These are phyloP conservation scores for Paragorgia papillata DNA, from an alignment of 92 coral and sea anemone species.

Conservation along the genomic window DNA sequence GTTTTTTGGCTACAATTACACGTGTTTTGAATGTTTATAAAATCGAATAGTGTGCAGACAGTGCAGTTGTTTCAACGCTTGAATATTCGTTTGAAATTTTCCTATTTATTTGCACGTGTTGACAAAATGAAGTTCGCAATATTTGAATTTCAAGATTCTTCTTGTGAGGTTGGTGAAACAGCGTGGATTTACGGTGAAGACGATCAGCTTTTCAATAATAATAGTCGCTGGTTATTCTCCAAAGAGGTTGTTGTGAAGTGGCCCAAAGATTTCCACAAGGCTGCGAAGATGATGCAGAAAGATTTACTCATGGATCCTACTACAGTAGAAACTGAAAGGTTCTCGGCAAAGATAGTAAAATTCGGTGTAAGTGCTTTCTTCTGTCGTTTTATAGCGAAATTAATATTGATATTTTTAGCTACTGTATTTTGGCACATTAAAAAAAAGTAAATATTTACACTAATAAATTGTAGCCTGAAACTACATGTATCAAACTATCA, in stretches of 20 bases:
- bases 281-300: constrained; percentile 3
- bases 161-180: neutral
- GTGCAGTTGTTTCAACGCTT: too few relatives aligned
- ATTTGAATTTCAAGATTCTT: neutral
- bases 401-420: too few relatives aligned
- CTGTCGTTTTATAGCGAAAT: too few relatives aligned
- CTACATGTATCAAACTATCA: too few relatives aligned
- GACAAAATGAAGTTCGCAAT: neutral
- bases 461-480: too few relatives aligned
- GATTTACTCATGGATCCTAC: neutral
- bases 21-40: too few relatives aligned
- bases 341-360: constrained; percentile 24
- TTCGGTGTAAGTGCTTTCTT: constrained; percentile 22
- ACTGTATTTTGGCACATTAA: too few relatives aligned
- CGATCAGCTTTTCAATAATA: neutral
- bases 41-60: too few relatives aligned
- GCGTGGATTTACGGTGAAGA: neutral
- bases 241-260: constrained; percentile 34
- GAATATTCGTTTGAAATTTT: too few relatives aligned
- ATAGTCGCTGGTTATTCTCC: constrained; percentile 26
- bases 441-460: too few relatives aligned
- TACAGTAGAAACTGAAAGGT: constrained; percentile 13
- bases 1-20: too few relatives aligned
- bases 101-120: too few relatives aligned
- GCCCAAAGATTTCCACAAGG: constrained; percentile 31